Percentiles rank a stretch among this genome's conserved stretches.
Evolutionary conservation across 2,113 vertebrate genomes (phyloP).

Genomic region (Motacilla tschutschensis): DNA sequence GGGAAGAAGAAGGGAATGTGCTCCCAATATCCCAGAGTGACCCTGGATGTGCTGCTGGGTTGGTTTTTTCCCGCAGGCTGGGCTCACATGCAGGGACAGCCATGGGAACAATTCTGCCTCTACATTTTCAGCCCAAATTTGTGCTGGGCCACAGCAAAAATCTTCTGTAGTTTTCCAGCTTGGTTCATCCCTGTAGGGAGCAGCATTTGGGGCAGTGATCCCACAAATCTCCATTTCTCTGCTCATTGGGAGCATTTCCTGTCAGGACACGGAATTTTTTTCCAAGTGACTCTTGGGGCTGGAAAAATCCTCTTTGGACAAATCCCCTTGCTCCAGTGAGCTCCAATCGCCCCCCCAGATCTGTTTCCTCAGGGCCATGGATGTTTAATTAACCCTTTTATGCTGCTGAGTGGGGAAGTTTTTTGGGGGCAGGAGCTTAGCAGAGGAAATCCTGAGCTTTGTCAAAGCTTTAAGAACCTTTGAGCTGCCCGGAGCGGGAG

Average conservation of each 20-base stretch:
- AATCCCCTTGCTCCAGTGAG: background rate
- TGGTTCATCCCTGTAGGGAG: background rate
- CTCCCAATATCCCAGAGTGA: fast-evolving
- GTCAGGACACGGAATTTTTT: background rate
- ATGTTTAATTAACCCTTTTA: background rate
- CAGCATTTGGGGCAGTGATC: background rate
- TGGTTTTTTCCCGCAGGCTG: background rate
- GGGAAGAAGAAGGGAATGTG: background rate
- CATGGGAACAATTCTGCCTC: background rate
- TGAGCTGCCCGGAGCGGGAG: background rate
- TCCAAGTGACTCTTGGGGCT: fast-evolving
- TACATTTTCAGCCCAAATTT: background rate
- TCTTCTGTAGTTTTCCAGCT: fast-evolving
- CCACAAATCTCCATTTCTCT: background rate
- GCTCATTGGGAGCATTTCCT: background rate
- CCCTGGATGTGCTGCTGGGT: background rate
- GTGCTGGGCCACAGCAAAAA: background rate
- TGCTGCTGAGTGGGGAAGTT: background rate
- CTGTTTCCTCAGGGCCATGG: background rate
- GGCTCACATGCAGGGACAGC: background rate
- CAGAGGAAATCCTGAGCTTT: background rate
- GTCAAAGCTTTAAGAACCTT: background rate
- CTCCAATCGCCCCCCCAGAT: background rate
- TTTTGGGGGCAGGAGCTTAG: background rate
- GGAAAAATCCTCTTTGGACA: background rate